Base-by-base conservation (phyloP, 2,113 vertebrate genomes). In the Riparia riparia region DNA sequence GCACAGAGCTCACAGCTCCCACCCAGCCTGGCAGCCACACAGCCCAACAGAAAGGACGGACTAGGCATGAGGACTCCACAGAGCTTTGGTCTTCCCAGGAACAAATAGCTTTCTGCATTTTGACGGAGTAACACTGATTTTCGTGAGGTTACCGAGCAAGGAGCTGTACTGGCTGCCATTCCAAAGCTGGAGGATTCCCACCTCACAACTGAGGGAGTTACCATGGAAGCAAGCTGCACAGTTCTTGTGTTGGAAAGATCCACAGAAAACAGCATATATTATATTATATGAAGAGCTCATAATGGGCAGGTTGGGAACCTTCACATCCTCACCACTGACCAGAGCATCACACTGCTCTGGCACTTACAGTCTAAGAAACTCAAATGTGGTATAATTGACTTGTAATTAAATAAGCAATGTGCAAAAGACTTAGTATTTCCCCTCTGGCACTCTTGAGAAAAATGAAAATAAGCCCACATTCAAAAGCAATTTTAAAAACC, bases 121-220 rank as follows among this genome's bases (percentile, higher is more conserved):
- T 12, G 20, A 45, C 2, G 5, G 4, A 31, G 64, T 72, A 82
- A 89, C 32, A 68, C 56, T 58, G 78, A 85, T 60, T 78, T 93
- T 47, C 1, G 2, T 74, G 70, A 66, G 53, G 54, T 56, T 71
- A 34, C 5, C 47, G 45, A 91, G 63, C 47, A 78, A 72, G 44
- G 39, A 82, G 37, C 66, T 79, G 82, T 32, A 57, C 70, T 50
- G 83, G 61, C 47, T 54, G 49, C 65, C 44, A 14, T 72, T 84
- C 79, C 56, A 66, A 69, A 74, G 82, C 63, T 77, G 60, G 29
- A 95, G 39, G 37, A n/a, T 94, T 94, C 71, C 92, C 81, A 73
- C 70, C 86, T 85, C 54, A 14, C 22, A 69, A 19, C 41, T 15
- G 37, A 77, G 41, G 58, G 60, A 77, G 89, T 83, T 77, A 42